These are phyloP conservation scores for Apolygus lucorum DNA, from an alignment of 1,140 invertebrate genomes.

Conservation along the genomic window DNA sequence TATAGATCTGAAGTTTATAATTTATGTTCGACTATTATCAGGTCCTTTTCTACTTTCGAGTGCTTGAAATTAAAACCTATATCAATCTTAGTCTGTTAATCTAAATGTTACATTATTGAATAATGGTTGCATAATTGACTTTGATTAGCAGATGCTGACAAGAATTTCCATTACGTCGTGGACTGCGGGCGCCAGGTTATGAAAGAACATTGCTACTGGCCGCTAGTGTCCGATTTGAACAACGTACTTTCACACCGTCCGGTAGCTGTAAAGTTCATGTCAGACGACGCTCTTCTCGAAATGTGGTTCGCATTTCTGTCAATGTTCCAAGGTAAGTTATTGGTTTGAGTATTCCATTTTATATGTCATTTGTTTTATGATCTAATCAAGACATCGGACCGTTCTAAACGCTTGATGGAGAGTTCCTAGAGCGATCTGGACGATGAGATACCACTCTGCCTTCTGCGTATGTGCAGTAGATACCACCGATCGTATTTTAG, in stretches of 20 bases:
- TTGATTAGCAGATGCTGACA: slow-evolving; percentile 53
- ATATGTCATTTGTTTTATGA: no score
- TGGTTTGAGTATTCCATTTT: neutral
- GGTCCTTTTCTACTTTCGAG: neutral
- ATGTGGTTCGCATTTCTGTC: slow-evolving; percentile 93
- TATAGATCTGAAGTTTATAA: no score
- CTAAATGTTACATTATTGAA: neutral
- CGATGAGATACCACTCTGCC: no score
- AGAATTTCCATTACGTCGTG: slow-evolving; percentile 84
- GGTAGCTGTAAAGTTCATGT: slow-evolving; percentile 81
- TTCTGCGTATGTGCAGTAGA: no score
- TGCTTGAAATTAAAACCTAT: neutral
- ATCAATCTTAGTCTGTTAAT: neutral
- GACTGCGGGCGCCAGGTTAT: slow-evolving; percentile 84
- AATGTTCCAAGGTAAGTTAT: slow-evolving; percentile 76
- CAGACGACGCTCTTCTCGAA: slow-evolving; percentile 72
- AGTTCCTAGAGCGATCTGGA: no score
- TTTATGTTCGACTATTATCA: no score
- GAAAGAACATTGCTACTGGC: slow-evolving; percentile 98
- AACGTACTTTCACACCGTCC: slow-evolving; percentile 90
- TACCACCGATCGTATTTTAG: no score
- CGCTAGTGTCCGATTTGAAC: slow-evolving; percentile 91
- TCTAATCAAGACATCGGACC: no score
- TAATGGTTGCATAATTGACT: slow-evolving; percentile 1
- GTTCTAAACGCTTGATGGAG: no score